A percentile compares a stretch with the other conserved stretches of the same genome.
phyloP scores from a whole-genome alignment of 2,888 invertebrate species.

The Deladenus siricidicola region DNA sequence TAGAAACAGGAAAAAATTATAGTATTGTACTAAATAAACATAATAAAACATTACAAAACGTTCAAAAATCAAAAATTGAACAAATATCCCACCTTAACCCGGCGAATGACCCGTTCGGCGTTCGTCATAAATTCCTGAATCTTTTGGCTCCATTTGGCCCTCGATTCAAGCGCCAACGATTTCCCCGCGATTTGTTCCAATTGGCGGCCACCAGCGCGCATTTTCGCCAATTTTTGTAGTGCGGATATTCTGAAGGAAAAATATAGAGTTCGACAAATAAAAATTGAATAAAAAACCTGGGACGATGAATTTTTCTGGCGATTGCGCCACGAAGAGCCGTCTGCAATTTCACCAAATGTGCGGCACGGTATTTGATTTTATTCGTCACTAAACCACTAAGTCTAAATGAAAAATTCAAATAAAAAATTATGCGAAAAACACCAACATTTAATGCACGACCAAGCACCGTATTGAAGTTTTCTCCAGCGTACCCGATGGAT shows the following conservation, averaged over 20 bases:
- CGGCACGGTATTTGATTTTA: neutral
- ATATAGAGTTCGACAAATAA: too few relatives aligned
- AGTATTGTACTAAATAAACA: too few relatives aligned
- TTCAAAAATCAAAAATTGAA: too few relatives aligned
- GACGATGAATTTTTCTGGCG: neutral
- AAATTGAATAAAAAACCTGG: neutral
- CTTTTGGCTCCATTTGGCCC: too few relatives aligned
- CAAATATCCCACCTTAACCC: too few relatives aligned
- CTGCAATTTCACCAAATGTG: neutral
- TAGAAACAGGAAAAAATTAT: too few relatives aligned
- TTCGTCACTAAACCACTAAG: neutral
- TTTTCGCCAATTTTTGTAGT: neutral
- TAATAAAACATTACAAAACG: too few relatives aligned
- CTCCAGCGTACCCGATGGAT: slow-evolving; percentile 84
- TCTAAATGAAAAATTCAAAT: too few relatives aligned
- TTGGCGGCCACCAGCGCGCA: neutral
- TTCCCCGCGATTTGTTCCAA: neutral
- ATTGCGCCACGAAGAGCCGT: neutral
- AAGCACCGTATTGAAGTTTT: slow-evolving; percentile 79
- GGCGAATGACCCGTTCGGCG: too few relatives aligned
- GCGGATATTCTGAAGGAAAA: neutral
- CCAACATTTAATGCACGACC: slow-evolving; percentile 87
- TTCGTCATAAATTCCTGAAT: too few relatives aligned
- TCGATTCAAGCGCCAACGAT: too few relatives aligned
- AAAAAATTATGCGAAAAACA: slow-evolving; percentile 1